Percentiles rank a stretch among this genome's conserved stretches.
These are phyloP conservation scores for Ataeniobius toweri DNA, from an alignment of 2,797 vertebrate species.

Conservation along the genomic window DNA sequence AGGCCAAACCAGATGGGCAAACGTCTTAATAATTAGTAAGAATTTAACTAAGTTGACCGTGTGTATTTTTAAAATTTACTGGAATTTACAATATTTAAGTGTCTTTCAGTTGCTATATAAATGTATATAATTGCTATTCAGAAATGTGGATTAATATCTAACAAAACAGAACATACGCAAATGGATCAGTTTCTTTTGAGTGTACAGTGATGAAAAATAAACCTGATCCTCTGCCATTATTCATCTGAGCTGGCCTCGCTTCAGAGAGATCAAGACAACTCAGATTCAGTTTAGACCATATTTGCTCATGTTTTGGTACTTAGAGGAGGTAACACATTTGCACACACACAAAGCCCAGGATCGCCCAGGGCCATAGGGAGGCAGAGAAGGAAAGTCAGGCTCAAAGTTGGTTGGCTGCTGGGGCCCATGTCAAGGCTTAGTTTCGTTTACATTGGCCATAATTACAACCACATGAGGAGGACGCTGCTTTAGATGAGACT, in stretches of 20 bases:
- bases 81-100: no score
- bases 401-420: conserved; percentile 60
- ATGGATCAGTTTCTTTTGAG: background rate
- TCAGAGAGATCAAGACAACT: conserved; percentile 22
- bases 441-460: conserved; percentile 79
- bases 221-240: background rate
- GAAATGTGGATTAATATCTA: background rate
- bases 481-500: conserved; percentile 70
- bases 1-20: no score
- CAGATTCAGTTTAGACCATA: conserved; percentile 36
- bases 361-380: conserved; percentile 38
- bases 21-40: no score
- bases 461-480: conserved; percentile 81
- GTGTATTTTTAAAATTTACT: no score
- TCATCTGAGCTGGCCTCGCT: conserved; percentile 11
- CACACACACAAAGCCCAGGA: conserved; percentile 11
- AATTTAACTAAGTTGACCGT: no score
- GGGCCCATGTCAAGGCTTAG: conserved; percentile 78
- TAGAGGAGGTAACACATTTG: conserved; percentile 17
- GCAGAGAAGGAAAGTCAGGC: conserved; percentile 59
- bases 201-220: background rate
- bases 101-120: no score
- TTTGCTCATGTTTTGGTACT: conserved; percentile 40
- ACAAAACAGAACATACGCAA: background rate
- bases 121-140: no score